phyloP scores from a whole-genome alignment of 2,113 vertebrate species.

The Urocolius indicus region DNA sequence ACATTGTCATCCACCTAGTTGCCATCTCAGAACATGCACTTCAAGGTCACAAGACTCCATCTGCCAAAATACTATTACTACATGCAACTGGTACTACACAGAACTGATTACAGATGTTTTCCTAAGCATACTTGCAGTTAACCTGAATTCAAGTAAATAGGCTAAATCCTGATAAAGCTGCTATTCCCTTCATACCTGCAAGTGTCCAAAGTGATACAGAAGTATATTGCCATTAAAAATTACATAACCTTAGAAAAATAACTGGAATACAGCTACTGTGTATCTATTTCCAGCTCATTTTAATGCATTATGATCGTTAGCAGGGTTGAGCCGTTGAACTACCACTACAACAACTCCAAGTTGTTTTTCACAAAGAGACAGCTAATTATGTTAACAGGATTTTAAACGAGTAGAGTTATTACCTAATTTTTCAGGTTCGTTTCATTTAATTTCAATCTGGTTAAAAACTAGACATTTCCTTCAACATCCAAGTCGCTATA shows the following conservation, averaged over 20 bases:
- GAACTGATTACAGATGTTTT: not conserved
- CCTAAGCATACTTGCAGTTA: not conserved
- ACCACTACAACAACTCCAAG: not conserved
- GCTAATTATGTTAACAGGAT: not conserved
- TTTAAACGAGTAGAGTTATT: not conserved
- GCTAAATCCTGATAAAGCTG: not conserved
- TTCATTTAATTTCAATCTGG: not conserved
- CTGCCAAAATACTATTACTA: not conserved
- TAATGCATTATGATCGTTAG: not conserved
- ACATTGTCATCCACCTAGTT: not conserved
- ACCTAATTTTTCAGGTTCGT: not conserved
- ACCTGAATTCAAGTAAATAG: not conserved
- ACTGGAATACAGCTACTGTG: not conserved
- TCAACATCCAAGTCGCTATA: not conserved
- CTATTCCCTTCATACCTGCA: not conserved
- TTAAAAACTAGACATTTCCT: not conserved
- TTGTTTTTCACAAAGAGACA: not conserved
- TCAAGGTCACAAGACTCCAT: not conserved
- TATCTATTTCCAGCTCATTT: not conserved
- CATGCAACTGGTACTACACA: not conserved
- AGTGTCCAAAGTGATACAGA: rapidly evolving
- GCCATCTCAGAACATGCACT: not conserved
- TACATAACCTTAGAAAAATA: not conserved
- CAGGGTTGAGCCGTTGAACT: not conserved
- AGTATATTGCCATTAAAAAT: not conserved